These are phyloP conservation scores for Imbricaverruca yamaguchii DNA, from an alignment of 2,888 invertebrate species.

Conservation along the genomic window DNA sequence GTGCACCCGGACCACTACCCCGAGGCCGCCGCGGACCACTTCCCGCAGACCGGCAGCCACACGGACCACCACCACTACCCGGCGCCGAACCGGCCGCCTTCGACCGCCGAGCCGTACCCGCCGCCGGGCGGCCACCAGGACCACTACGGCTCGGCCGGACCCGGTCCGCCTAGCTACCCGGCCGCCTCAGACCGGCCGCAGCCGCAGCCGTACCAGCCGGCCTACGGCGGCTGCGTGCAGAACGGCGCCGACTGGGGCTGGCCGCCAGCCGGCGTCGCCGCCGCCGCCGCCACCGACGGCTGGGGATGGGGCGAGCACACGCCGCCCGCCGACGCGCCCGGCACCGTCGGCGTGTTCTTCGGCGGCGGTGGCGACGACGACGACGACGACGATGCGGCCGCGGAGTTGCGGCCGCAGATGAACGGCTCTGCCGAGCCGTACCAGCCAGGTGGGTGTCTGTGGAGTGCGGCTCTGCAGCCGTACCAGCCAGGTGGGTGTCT, in stretches of 20 bases:
- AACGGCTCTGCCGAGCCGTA: background rate
- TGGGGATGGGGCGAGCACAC: background rate
- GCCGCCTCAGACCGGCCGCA: too few relatives aligned
- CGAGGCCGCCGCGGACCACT: background rate
- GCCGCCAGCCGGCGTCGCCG: too few relatives aligned
- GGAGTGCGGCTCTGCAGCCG: too few relatives aligned
- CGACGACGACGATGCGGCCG: background rate
- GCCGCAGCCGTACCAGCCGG: too few relatives aligned
- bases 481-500: too few relatives aligned
- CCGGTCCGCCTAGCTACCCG: too few relatives aligned
- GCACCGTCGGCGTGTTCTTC: constrained; percentile 16
- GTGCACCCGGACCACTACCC: background rate
- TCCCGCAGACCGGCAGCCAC: background rate
- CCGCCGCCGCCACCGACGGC: background rate
- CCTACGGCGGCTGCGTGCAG: background rate
- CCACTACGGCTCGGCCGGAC: background rate
- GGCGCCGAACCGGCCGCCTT: background rate
- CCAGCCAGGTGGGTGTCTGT: background rate
- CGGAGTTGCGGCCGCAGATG: background rate
- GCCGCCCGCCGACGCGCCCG: background rate
- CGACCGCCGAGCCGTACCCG: background rate
- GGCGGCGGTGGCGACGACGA: background rate
- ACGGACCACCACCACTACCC: background rate
- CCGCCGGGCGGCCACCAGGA: background rate
- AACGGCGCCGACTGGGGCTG: constrained; percentile 5